Evolutionary conservation across 2,888 invertebrate genomes (phyloP).

Genomic region (Tetranychus truncatus): DNA sequence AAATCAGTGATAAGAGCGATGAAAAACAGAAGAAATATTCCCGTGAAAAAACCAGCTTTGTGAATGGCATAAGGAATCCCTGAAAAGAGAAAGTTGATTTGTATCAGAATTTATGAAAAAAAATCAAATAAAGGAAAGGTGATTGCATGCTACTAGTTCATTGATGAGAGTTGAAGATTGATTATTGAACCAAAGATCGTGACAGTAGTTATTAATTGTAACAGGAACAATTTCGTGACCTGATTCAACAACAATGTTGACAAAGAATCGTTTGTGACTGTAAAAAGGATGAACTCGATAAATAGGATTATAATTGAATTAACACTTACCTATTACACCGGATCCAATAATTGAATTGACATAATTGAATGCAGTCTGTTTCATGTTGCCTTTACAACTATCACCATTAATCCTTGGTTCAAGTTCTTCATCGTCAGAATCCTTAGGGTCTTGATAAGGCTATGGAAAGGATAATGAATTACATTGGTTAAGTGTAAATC

Average conservation of each 20-base stretch:
- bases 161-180: neutral
- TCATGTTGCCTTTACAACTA: slow-evolving; percentile 22
- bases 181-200: neutral
- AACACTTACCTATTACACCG: slow-evolving; percentile 53
- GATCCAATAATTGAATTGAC: slow-evolving; percentile 73
- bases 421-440: neutral
- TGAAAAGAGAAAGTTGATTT: slow-evolving; percentile 28
- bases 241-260: neutral
- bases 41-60: slow-evolving; percentile 59
- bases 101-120: neutral
- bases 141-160: neutral
- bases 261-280: neutral
- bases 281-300: no score
- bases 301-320: neutral
- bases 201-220: neutral
- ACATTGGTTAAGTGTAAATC: neutral
- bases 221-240: neutral
- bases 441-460: neutral
- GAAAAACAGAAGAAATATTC: slow-evolving; percentile 45
- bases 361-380: slow-evolving; percentile 50
- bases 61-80: slow-evolving; percentile 61
- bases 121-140: neutral
- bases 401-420: neutral
- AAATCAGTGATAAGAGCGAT: slow-evolving; percentile 62
- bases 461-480: neutral